Evolutionary conservation across 2,797 vertebrate species (phyloP), one percentile per base, ranked within the genome.

Genomic region (Adrianichthys oophorus): DNA sequence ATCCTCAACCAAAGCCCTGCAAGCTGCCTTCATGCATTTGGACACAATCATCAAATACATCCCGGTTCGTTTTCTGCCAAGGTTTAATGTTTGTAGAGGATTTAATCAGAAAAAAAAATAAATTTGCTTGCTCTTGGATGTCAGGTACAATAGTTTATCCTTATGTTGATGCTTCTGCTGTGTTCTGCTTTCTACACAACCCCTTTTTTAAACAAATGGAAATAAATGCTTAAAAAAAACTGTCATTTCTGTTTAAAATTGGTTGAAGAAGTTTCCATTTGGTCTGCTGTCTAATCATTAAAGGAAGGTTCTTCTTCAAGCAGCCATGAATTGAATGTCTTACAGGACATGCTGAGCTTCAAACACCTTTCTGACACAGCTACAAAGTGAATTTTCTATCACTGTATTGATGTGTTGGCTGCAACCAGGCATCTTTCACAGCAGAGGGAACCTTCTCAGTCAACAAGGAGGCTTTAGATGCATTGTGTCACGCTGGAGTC

Each of bases 81-180:
- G 83, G 68, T 83, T 82, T 78, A 65, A 82, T 83, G 84, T 87
- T 89, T 87, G 84, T 74, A 78, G 71, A 82, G 81, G 87, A 88
- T 90, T 86, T 12, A 37, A 37, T 85, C 61, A 76, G 80, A 72
- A 70, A 70, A 78, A 85, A 91, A 85, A 91, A 89, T 90, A 83
- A 78, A 86, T 91, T 87, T 87, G 78, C 81, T 68, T 75, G 64
- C 73, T 81, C 74, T 86, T 74, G 72, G 78, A 80, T 85, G 77
- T 76, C 80, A 81, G 70, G 59, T 86, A 84, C 89, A 86, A 80
- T 78, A 71, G 72, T 85, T 82, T 78, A 55, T 37, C 73, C 78
- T 75, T 69, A 55, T 65, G 70, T 19, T 56, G 51, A 70, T 42
- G 42, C 56, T 42, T 52, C 63, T 45, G 56, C 74, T 69, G 66